Percentiles rank a stretch among this genome's conserved stretches.
Conservation (phyloP, 2,113 vertebrate species). For the Larimichthys polyactis region DNA sequence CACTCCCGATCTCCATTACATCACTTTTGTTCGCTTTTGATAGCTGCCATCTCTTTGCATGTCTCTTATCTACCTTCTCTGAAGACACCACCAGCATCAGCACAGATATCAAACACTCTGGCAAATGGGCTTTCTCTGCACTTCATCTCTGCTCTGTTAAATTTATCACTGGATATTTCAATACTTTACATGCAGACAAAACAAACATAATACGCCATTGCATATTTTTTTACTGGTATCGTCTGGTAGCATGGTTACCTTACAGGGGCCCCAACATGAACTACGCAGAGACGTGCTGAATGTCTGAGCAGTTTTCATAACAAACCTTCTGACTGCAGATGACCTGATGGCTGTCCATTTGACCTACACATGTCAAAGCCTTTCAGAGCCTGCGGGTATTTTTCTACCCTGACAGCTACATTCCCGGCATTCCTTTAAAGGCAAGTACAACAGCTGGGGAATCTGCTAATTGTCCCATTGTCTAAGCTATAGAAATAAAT, state of each 20-base stretch:
- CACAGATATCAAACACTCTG: constrained; percentile 11
- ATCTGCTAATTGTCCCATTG: constrained; percentile 65
- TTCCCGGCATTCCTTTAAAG: constrained; percentile 70
- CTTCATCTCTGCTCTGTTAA: not conserved
- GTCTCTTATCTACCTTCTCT: not conserved
- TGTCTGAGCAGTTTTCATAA: constrained; percentile 60
- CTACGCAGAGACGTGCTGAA: constrained; percentile 45
- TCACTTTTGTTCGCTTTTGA: constrained; percentile 1
- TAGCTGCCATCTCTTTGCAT: constrained; percentile 1
- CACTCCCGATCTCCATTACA: constrained; percentile 16
- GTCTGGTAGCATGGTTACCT: not conserved
- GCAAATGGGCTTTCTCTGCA: constrained; percentile 8
- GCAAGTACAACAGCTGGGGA: constrained; percentile 75
- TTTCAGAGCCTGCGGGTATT: constrained; percentile 45
- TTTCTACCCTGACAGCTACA: constrained; percentile 72
- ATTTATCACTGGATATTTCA: too few relatives aligned
- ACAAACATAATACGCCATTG: not conserved
- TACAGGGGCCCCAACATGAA: not conserved
- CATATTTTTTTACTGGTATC: not conserved
- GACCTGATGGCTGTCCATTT: constrained; percentile 62
- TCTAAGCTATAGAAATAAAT: constrained; percentile 42
- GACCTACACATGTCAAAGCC: constrained; percentile 71
- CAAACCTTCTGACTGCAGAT: constrained; percentile 52
- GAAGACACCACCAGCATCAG: not conserved
- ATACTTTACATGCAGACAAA: not conserved